A percentile compares a stretch with the other conserved stretches of the same genome.
Evolutionary conservation across 2,797 vertebrate genomes (phyloP).

Genomic region (Sus cebifrons): DNA sequence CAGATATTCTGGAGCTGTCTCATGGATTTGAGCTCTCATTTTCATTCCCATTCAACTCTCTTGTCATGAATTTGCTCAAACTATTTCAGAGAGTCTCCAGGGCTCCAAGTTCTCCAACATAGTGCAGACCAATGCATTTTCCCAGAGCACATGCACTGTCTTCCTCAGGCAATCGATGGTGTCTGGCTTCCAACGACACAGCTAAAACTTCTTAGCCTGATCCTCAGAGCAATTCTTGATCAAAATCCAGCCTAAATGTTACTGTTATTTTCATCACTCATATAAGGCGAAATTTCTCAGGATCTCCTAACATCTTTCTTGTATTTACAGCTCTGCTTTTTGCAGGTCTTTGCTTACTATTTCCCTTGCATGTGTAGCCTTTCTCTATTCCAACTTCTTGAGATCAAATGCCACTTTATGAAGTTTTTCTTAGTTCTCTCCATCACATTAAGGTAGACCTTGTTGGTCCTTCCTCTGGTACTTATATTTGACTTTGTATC

Average conservation of each 20-base stretch:
- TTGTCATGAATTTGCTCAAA: slow-evolving; percentile 3
- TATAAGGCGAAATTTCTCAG: neutral
- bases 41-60: slow-evolving; percentile 1
- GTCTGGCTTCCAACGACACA: slow-evolving; percentile 17
- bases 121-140: neutral
- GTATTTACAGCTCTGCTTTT: neutral
- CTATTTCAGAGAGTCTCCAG: neutral
- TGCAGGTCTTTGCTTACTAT: neutral
- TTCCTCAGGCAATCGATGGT: neutral
- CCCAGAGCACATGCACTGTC: neutral
- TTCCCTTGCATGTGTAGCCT: neutral
- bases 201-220: neutral
- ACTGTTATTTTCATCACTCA: neutral
- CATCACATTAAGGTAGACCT: neutral
- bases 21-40: neutral
- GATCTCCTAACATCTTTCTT: neutral
- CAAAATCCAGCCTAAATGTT: neutral
- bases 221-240: neutral
- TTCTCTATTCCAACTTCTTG: neutral
- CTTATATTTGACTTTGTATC: neutral
- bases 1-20: neutral
- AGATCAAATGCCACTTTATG: neutral
- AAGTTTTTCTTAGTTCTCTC: neutral
- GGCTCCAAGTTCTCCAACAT: neutral
- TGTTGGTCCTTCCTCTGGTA: neutral